Percentiles rank a stretch among this genome's conserved stretches.
Conservation (phyloP, 2,113 vertebrate genomes). For the Crotophaga sulcirostris region DNA sequence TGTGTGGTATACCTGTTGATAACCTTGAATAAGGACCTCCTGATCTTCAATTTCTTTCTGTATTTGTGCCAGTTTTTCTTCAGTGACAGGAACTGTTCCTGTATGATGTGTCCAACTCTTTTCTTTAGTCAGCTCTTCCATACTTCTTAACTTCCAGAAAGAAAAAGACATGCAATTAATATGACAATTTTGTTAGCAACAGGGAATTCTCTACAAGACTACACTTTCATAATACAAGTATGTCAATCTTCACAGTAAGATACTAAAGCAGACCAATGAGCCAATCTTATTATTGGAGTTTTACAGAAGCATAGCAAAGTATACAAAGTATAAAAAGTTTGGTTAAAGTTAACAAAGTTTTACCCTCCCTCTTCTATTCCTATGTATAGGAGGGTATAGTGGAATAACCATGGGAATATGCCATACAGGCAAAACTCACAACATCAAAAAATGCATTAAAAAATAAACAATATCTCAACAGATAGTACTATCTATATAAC, state of each 20-base stretch:
- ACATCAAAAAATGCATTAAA: neutral
- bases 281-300: neutral
- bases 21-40: constrained; percentile 90
- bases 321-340: neutral
- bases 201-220: neutral
- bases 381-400: neutral
- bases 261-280: neutral
- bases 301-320: neutral
- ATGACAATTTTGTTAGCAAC: neutral
- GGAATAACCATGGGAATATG: neutral
- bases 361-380: neutral
- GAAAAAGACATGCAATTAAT: neutral
- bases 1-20: constrained; percentile 83
- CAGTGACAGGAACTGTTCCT: constrained; percentile 63
- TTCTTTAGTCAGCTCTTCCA: constrained; percentile 79
- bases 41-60: constrained; percentile 88
- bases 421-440: neutral
- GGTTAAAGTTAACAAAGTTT: neutral
- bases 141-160: constrained; percentile 77
- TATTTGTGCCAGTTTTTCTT: constrained; percentile 83
- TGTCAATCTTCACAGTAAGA: neutral
- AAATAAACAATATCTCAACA: neutral
- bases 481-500: neutral
- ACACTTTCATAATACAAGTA: neutral
- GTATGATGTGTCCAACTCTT: constrained; percentile 59